These are phyloP conservation scores for Amblyraja radiata DNA, from an alignment of 2,797 vertebrate species.

Conservation along the genomic window DNA sequence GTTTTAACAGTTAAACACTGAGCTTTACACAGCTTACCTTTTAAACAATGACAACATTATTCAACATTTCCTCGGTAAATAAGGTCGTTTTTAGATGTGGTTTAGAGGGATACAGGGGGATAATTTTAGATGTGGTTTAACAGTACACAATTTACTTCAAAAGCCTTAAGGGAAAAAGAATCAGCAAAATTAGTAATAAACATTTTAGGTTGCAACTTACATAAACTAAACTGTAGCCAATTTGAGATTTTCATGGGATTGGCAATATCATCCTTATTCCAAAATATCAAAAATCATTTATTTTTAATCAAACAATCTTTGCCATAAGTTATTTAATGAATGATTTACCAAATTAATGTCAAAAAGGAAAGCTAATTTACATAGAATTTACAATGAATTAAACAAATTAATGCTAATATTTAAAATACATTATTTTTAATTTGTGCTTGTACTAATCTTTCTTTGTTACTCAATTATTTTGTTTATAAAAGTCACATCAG, in stretches of 20 bases:
- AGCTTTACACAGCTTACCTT: neutral
- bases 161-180: neutral
- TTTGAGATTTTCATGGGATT: neutral
- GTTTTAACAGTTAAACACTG: neutral
- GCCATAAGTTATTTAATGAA: neutral
- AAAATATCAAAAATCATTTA: neutral
- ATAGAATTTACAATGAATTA: neutral
- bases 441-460: neutral
- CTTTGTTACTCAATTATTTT: neutral
- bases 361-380: neutral
- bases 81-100: neutral
- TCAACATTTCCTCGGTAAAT: neutral
- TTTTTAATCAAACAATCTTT: constrained; percentile 35
- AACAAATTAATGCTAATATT: neutral
- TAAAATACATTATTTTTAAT: neutral
- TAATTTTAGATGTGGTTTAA: neutral
- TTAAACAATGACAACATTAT: neutral
- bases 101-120: no score
- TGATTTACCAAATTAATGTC: neutral
- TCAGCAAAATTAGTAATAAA: neutral
- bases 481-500: neutral
- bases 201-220: neutral
- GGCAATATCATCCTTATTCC: neutral
- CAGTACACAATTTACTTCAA: neutral
- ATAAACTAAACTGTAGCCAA: neutral